phyloP scores from a whole-genome alignment of 2,797 vertebrate species.

The Enteromius viviparus region DNA sequence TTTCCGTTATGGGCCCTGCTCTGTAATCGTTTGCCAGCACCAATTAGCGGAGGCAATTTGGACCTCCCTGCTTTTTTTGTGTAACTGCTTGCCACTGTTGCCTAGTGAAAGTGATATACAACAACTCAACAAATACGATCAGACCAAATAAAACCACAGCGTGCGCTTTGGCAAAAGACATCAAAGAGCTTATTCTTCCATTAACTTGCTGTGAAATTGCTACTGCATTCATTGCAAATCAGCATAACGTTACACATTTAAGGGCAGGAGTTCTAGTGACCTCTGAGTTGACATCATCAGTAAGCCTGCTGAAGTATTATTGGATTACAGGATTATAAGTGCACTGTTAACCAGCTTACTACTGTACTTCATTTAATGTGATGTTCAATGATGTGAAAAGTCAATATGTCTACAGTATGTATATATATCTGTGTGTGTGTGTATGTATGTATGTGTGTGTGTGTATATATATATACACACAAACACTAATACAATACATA shows the following conservation, averaged over 20 bases:
- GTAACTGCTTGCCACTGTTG: constrained; percentile 73
- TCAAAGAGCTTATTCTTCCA: constrained; percentile 35
- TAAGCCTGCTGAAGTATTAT: constrained; percentile 21
- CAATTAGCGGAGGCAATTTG: constrained; percentile 80
- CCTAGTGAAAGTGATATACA: constrained; percentile 70
- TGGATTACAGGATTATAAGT: constrained; percentile 17
- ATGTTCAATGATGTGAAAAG: constrained; percentile 44
- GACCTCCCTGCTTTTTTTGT: constrained; percentile 72
- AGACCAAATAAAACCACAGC: constrained; percentile 46
- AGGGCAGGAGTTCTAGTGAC: constrained; percentile 8
- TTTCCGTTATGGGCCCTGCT: constrained; percentile 65
- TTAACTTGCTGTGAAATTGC: constrained; percentile 52
- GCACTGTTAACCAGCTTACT: constrained; percentile 21
- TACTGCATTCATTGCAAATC: constrained; percentile 45
- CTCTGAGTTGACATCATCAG: constrained; percentile 38
- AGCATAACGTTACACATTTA: constrained; percentile 14
- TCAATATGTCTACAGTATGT: neutral
- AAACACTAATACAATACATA: too few species aligned
- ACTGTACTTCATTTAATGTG: constrained; percentile 37
- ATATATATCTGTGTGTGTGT: neutral
- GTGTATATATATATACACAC: too few species aligned
- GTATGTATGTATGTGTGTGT: too few species aligned
- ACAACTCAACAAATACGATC: constrained; percentile 67
- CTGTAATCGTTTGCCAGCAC: constrained; percentile 79
- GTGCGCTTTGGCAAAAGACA: constrained; percentile 16